Evolutionary conservation across 1,140 invertebrate genomes (phyloP).

Genomic region (Drosophila subobscura): DNA sequence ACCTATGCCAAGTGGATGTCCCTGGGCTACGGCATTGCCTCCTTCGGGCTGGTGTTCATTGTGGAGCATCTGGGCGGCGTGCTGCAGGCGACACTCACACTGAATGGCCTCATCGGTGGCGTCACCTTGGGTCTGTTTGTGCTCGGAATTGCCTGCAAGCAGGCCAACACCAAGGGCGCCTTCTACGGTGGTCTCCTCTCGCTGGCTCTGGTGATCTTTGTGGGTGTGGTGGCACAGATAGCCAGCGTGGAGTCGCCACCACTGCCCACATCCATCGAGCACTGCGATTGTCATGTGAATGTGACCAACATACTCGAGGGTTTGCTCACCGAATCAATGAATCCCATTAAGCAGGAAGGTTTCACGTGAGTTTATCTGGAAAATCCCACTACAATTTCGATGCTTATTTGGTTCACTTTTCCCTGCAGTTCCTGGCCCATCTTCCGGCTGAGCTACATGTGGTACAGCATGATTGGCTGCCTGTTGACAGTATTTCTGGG

Average conservation of each 20-base stretch:
- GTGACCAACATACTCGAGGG: conserved; percentile 59
- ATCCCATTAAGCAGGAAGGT: conserved; percentile 16
- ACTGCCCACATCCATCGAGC: conserved; percentile 82
- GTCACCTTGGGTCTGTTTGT: conserved; percentile 93
- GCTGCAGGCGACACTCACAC: conserved; percentile 92
- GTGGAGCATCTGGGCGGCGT: conserved; percentile 92
- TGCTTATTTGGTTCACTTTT: background rate
- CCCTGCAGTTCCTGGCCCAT: conserved; percentile 84
- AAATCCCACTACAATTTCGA: background rate
- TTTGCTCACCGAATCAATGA: conserved; percentile 47
- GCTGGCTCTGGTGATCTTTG: conserved; percentile 84
- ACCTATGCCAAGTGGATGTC: conserved; percentile 84
- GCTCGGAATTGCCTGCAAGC: conserved; percentile 94
- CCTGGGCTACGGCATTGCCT: conserved; percentile 84
- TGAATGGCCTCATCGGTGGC: conserved; percentile 95
- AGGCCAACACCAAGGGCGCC: conserved; percentile 89
- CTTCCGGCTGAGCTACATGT: conserved; percentile 87
- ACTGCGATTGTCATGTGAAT: conserved; percentile 84
- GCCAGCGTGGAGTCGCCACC: conserved; percentile 82
- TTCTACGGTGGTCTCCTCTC: conserved; percentile 85
- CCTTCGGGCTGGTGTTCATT: conserved; percentile 88
- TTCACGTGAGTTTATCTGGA: conserved; percentile 64
- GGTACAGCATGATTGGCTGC: conserved; percentile 90
- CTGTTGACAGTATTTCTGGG: conserved; percentile 89
- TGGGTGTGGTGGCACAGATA: conserved; percentile 84